Percentiles rank a stretch among this genome's conserved stretches.
Evolutionary conservation across 1,140 invertebrate species (phyloP).

Genomic region (Drosophila biarmipes): DNA sequence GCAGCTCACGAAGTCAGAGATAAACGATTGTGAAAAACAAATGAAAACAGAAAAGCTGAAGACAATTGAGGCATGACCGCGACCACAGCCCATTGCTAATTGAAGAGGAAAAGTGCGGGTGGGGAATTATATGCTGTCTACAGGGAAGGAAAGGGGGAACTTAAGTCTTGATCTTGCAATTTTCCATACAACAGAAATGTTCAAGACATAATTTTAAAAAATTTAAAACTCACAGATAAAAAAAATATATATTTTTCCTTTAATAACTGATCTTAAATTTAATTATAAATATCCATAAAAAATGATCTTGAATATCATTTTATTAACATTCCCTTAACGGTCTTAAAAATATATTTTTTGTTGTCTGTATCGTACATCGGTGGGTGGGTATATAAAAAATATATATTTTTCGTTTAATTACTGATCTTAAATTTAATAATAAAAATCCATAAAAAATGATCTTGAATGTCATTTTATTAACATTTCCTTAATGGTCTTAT

Average conservation of each 20-base stretch:
- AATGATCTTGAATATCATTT: not conserved
- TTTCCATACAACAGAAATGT: no score
- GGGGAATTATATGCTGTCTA: not conserved
- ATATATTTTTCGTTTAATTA: no score
- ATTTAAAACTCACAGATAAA: no score
- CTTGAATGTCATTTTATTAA: no score
- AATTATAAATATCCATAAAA: not conserved
- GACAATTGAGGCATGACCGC: conserved; percentile 68
- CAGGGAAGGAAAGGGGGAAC: conserved; percentile 2
- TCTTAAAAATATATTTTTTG: not conserved
- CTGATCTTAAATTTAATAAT: no score
- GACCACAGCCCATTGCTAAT: conserved; percentile 63
- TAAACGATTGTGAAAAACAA: conserved; percentile 57
- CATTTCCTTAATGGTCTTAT: not conserved
- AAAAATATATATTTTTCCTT: no score
- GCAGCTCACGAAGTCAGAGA: conserved; percentile 31
- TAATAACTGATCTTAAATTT: no score
- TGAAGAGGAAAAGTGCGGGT: conserved; percentile 33
- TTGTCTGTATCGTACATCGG: not conserved
- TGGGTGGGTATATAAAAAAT: no score
- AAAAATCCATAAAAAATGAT: not conserved
- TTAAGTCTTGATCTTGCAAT: not conserved
- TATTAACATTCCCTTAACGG: not conserved
- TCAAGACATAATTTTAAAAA: no score
- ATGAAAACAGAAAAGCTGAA: conserved; percentile 45